phyloP scores from a whole-genome alignment of 2,888 invertebrate genomes.

The Timema cristinae region DNA sequence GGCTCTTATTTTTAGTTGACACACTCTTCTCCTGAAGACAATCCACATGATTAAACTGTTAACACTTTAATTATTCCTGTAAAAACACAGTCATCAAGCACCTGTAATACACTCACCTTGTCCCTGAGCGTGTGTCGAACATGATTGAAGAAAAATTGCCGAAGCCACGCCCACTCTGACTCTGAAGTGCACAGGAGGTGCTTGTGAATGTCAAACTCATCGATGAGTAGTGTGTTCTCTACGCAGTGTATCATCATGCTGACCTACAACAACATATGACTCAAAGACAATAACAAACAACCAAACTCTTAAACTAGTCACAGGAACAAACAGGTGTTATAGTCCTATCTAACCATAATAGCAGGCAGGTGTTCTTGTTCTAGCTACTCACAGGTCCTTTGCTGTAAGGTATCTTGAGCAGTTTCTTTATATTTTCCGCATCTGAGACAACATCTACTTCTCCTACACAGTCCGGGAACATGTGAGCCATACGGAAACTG shows the following conservation, averaged over 20 bases:
- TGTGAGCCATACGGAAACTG: slow-evolving; percentile 90
- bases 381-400: slow-evolving; percentile 54
- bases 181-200: slow-evolving; percentile 72
- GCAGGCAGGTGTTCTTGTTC: too few relatives aligned
- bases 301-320: too few relatives aligned
- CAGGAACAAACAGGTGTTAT: too few relatives aligned
- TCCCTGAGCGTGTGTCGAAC: slow-evolving; percentile 68
- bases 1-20: slow-evolving; percentile 59
- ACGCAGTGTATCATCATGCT: slow-evolving; percentile 95
- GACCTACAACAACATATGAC: slow-evolving; percentile 50
- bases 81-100: too few relatives aligned
- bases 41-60: neutral
- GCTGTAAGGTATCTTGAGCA: slow-evolving; percentile 85
- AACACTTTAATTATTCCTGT: too few relatives aligned
- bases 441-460: slow-evolving; percentile 93
- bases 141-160: slow-evolving; percentile 80
- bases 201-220: slow-evolving; percentile 90
- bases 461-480: slow-evolving; percentile 88
- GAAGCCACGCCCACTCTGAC: slow-evolving; percentile 85
- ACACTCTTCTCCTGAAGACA: slow-evolving; percentile 46
- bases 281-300: neutral
- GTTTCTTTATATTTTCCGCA: slow-evolving; percentile 88
- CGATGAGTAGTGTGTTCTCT: slow-evolving; percentile 82
- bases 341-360: too few relatives aligned
- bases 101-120: slow-evolving; percentile 45